Conservation (phyloP, 2,113 vertebrate genomes). For the Marmota monax region DNA sequence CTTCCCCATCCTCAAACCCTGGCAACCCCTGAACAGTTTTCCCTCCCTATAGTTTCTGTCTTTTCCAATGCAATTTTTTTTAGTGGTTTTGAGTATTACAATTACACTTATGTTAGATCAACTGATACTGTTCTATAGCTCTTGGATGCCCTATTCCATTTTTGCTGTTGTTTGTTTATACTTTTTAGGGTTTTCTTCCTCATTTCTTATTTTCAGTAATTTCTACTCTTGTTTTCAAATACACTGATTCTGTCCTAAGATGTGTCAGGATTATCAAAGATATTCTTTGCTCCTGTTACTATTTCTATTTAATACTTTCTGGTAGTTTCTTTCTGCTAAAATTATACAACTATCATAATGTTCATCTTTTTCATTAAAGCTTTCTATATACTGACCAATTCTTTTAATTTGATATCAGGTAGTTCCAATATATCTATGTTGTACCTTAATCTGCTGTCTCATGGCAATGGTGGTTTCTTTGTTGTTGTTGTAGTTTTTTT, state of each 20-base stretch:
- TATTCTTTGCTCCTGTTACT: neutral
- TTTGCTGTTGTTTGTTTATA: neutral
- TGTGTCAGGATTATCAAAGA: neutral
- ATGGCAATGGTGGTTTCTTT: neutral
- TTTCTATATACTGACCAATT: neutral
- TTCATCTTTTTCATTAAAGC: neutral
- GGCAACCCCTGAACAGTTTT: neutral
- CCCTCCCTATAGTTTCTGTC: too few relatives aligned
- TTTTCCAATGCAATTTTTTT: neutral
- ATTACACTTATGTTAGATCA: neutral
- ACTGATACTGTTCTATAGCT: neutral
- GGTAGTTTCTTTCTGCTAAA: neutral
- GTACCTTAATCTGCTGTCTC: neutral
- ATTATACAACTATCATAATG: neutral
- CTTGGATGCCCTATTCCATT: too few relatives aligned
- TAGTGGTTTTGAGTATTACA: neutral
- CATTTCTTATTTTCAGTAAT: neutral
- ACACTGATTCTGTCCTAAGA: neutral
- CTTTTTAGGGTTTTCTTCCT: neutral
- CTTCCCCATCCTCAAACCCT: too few relatives aligned
- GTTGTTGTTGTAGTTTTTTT: neutral
- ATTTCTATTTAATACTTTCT: slow-evolving; percentile 32
- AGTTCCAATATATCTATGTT: neutral
- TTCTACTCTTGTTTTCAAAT: neutral
- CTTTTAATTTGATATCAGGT: neutral